Evolutionary conservation across 2,888 invertebrate genomes (phyloP), one percentile per base, ranked within the genome.

Genomic region (Theretra japonica): DNA sequence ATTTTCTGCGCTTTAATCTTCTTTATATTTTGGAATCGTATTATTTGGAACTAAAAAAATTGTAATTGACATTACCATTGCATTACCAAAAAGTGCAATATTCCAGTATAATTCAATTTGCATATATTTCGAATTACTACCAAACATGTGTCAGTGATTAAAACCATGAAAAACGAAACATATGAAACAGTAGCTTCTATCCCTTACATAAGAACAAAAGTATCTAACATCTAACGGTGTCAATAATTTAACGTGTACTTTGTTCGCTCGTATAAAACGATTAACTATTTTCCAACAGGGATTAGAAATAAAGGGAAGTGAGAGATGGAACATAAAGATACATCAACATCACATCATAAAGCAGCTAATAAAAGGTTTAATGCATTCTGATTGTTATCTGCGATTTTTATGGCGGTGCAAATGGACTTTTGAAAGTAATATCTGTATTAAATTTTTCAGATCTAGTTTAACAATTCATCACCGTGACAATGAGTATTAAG

Each of bases 401-500:
- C 75, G 78, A 84, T 88, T 90, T 92, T 94, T 92, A 93, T 91
- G 85, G 86, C 88, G 85, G 83, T 81, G 88, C 86, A 89, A 93
- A 93, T 92, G 89, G 89, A 83, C 87, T 89, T 90, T 85, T 91
- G 88, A 90, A 91, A 90, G 90, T 86, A 81, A 88, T 90, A 89
- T 89, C 88, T 86, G 82, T 85, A 87, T 90, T 88, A 86, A 85
- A 84, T 81, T 82, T 80, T 83, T 80, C 80, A 79, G 78, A 82
- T 76, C 79, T 77, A 80, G 79, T 75, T 80, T 77, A 76, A 78
- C 79, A 81, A 88, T 89, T 86, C 86, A 89, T 89, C 87, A 88
- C 83, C 72, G 69, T 70, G 77, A 75, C 75, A 86, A 88, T 82
- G 80, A 80, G 82, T 80, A 80, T 80, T 79, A 81, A 79, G 74